Conservation (phyloP, 1,140 invertebrate genomes). For the Pogonus chalceus region DNA sequence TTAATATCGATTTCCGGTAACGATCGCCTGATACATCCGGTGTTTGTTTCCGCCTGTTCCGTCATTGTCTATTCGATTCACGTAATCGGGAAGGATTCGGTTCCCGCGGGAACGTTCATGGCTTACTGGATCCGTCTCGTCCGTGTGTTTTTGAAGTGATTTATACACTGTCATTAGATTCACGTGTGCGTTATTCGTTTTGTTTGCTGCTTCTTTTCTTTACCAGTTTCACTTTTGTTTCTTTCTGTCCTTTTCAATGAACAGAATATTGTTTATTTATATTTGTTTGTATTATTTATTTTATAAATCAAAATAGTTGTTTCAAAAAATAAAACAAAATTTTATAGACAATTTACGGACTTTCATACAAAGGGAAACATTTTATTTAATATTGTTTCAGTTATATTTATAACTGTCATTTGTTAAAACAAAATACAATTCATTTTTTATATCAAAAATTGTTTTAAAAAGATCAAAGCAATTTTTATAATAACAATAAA, state of each 20-base stretch:
- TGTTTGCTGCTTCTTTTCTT: not conserved
- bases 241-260: not conserved
- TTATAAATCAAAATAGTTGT: too few relatives aligned
- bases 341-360: too few relatives aligned
- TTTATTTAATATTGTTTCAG: too few relatives aligned
- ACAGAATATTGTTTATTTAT: too few relatives aligned
- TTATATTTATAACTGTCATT: too few relatives aligned
- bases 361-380: too few relatives aligned
- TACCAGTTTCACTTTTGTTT: not conserved
- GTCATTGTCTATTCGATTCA: constrained; percentile 6
- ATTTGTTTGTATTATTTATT: too few relatives aligned
- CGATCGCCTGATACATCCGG: constrained; percentile 1
- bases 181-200: constrained; percentile 1
- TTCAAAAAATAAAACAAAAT: too few relatives aligned
- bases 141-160: constrained; percentile 7
- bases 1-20: constrained; percentile 5
- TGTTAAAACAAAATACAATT: too few relatives aligned
- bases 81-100: not conserved
- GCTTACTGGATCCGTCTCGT: constrained; percentile 1
- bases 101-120: not conserved
- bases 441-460: too few relatives aligned
- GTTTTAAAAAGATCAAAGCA: too few relatives aligned
- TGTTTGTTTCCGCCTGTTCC: not conserved
- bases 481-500: too few relatives aligned
- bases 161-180: constrained; percentile 1